Conservation (phyloP, 1,140 invertebrate genomes). For the Leptopilina boulardi region DNA sequence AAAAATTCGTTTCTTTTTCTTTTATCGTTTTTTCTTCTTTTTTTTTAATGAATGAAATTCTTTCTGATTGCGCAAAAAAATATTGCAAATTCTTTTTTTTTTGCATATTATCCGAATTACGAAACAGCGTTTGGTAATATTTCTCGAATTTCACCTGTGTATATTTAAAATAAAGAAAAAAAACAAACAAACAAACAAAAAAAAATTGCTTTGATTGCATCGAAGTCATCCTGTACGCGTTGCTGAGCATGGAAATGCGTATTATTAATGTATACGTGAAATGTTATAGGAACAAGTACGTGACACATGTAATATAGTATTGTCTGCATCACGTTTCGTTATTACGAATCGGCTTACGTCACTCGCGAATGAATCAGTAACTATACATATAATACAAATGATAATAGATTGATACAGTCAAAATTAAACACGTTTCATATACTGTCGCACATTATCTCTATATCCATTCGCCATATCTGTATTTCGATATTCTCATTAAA, state of each 20-base stretch:
- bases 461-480: background rate
- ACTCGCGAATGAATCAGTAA: conserved; percentile 6
- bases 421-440: conserved; percentile 13
- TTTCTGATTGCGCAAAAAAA: no score
- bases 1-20: no score
- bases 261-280: conserved; percentile 16
- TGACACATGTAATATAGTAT: conserved; percentile 14
- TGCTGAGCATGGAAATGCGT: background rate
- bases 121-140: background rate
- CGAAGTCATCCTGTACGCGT: background rate
- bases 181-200: no score
- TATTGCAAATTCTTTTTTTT: no score
- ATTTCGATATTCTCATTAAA: background rate
- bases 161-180: background rate
- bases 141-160: background rate
- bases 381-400: background rate
- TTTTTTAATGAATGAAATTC: background rate
- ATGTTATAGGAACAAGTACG: conserved; percentile 27
- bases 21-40: no score
- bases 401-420: conserved; percentile 20
- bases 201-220: conserved; percentile 24
- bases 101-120: no score
- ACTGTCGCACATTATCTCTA: background rate
- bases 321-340: conserved; percentile 28
- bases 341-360: conserved; percentile 27